phyloP scores from a whole-genome alignment of 53 echinoderm and acorn worm species.

The Luidia sarsii region DNA sequence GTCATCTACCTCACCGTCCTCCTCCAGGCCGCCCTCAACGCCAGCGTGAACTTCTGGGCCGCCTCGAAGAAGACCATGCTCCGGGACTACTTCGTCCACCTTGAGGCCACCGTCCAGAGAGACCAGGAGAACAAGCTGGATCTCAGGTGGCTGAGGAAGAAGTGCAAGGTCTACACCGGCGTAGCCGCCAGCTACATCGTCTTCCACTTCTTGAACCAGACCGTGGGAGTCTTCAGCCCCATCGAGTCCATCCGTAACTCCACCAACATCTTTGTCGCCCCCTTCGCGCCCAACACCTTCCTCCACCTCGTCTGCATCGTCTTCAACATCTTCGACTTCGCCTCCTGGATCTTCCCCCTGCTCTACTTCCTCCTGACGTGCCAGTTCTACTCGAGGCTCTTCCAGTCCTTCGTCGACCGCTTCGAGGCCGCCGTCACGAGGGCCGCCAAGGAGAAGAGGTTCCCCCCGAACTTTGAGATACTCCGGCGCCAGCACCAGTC shows the following conservation, averaged over 20 bases:
- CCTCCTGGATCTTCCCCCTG: constrained; percentile 83
- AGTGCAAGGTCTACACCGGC: constrained; percentile 45
- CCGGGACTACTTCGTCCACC: constrained; percentile 77
- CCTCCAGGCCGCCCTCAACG: constrained; percentile 88
- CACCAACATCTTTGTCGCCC: constrained; percentile 75
- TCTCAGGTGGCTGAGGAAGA: constrained; percentile 54
- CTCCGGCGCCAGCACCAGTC: constrained; percentile 81
- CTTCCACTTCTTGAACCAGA: constrained; percentile 71
- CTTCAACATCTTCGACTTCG: constrained; percentile 71
- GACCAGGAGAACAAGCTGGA: constrained; percentile 60
- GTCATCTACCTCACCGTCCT: constrained; percentile 74
- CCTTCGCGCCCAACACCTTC: constrained; percentile 47
- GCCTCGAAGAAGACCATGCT: constrained; percentile 54
- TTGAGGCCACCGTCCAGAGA: constrained; percentile 68
- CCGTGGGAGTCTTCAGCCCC: constrained; percentile 67
- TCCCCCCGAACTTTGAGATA: constrained; percentile 76
- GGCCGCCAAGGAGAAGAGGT: constrained; percentile 45
- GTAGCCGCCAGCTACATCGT: constrained; percentile 54
- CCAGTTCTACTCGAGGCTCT: constrained; percentile 57
- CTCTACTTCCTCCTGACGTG: constrained; percentile 73
- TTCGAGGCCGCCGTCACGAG: constrained; percentile 38
- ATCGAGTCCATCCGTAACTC: constrained; percentile 67
- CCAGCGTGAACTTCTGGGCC: constrained; percentile 65
- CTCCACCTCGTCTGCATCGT: constrained; percentile 65
- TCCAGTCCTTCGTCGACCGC: constrained; percentile 62